Conservation (phyloP, 2,797 vertebrate genomes). For the Arremon brunneinucha region DNA sequence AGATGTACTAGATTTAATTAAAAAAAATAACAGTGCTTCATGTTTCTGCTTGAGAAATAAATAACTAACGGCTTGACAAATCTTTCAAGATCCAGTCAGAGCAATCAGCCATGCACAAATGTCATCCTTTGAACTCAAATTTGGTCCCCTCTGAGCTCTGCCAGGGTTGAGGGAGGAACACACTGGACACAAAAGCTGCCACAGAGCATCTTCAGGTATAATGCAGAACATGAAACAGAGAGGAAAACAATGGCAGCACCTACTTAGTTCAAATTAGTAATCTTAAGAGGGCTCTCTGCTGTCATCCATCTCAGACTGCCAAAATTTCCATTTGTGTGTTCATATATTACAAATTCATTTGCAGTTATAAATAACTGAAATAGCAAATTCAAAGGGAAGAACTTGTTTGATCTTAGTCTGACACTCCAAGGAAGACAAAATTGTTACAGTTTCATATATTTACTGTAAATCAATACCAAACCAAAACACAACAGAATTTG, state of each 20-base stretch:
- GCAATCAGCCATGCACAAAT: background rate
- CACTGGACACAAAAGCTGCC: background rate
- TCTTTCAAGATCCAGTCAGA: background rate
- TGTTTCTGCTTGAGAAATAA: background rate
- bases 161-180: accelerated
- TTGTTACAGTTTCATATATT: background rate
- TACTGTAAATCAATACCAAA: background rate
- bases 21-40: background rate
- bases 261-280: background rate
- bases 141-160: background rate
- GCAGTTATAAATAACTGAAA: background rate
- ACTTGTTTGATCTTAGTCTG: background rate
- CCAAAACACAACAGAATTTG: background rate
- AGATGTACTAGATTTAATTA: background rate
- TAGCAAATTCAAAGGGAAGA: background rate
- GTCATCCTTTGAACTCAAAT: background rate
- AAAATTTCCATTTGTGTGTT: background rate
- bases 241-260: background rate
- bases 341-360: background rate
- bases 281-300: background rate
- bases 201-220: background rate
- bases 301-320: background rate
- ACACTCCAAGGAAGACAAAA: background rate
- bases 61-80: background rate
- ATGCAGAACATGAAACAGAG: background rate